These are phyloP conservation scores for Alcedo atthis DNA, from an alignment of 2,797 vertebrate genomes.

Conservation along the genomic window DNA sequence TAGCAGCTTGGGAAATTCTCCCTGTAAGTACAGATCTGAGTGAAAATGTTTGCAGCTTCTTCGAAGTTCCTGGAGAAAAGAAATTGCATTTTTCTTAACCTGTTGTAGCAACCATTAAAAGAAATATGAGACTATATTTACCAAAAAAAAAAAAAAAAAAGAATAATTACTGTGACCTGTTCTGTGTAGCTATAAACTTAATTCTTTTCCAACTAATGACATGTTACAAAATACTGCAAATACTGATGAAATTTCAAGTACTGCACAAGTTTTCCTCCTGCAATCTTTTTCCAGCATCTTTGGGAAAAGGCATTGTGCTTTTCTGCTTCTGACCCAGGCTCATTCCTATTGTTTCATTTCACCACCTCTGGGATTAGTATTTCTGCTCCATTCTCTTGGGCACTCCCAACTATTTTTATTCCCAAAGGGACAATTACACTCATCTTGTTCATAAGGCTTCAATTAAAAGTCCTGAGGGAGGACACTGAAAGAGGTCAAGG, in stretches of 20 bases:
- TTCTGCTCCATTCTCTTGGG: neutral
- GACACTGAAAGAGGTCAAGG: neutral
- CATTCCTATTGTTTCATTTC: neutral
- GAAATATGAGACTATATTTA: neutral
- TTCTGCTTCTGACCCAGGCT: neutral
- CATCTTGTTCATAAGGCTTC: neutral
- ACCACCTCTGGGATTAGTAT: slow-evolving; percentile 8
- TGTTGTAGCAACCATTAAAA: neutral
- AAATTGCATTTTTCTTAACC: neutral
- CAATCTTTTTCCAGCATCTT: neutral
- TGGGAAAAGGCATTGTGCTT: neutral
- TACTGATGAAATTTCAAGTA: neutral
- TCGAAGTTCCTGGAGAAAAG: neutral
- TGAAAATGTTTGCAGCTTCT: neutral
- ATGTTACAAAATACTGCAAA: neutral
- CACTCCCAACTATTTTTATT: slow-evolving; percentile 12
- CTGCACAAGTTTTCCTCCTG: neutral
- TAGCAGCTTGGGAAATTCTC: neutral
- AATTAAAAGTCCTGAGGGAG: slow-evolving; percentile 44
- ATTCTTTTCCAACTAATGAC: neutral
- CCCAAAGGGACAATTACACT: neutral
- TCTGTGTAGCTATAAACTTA: neutral
- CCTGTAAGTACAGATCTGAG: neutral
- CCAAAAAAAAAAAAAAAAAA: neutral
- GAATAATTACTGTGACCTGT: neutral